phyloP scores from a whole-genome alignment of 2,797 vertebrate genomes.

The Hemibagrus guttatus region DNA sequence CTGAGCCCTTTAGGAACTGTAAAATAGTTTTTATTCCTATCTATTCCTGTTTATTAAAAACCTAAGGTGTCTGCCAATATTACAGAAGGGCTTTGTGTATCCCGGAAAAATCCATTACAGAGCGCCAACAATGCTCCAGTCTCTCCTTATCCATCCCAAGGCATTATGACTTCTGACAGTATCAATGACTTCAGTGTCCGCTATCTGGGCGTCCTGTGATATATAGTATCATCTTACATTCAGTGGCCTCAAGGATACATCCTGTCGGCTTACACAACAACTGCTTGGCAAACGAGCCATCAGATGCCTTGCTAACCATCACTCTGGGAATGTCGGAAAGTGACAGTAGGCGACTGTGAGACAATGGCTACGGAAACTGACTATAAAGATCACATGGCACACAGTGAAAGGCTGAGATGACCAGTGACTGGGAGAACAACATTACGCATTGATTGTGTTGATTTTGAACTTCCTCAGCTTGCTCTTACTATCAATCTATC shows the following conservation, averaged over 20 bases:
- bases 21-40: neutral
- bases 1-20: neutral
- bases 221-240: slow-evolving; percentile 45
- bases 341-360: slow-evolving; percentile 14
- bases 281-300: slow-evolving; percentile 47
- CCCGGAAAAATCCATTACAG: slow-evolving; percentile 48
- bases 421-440: neutral
- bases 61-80: slow-evolving; percentile 32
- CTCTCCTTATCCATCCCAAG: slow-evolving; percentile 46
- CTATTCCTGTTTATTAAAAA: neutral
- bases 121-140: slow-evolving; percentile 32
- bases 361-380: slow-evolving; percentile 40
- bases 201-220: slow-evolving; percentile 47
- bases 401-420: slow-evolving; percentile 10
- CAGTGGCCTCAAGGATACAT: slow-evolving; percentile 41
- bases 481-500: neutral
- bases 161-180: slow-evolving; percentile 50
- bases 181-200: slow-evolving; percentile 40
- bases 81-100: slow-evolving; percentile 37
- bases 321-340: slow-evolving; percentile 38
- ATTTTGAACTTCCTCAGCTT: neutral
- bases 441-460: neutral
- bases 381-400: slow-evolving; percentile 15
- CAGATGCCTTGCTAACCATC: slow-evolving; percentile 44
- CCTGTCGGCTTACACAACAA: slow-evolving; percentile 43